Conservation (phyloP, 2,888 invertebrate genomes). For the Serrognathus titanus region DNA sequence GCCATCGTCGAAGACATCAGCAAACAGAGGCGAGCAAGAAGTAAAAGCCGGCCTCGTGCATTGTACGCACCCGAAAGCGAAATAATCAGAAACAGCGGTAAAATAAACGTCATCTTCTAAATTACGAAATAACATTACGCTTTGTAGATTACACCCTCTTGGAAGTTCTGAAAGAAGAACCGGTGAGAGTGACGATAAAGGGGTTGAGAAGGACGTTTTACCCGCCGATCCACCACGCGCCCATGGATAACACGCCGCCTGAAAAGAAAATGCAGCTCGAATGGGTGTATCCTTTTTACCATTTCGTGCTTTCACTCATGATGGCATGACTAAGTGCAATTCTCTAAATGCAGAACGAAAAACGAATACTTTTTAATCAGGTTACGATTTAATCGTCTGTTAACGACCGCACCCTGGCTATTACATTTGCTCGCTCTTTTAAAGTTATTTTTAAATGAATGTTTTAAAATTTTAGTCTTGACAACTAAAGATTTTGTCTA, state of each 20-base stretch:
- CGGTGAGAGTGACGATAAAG: conserved; percentile 76
- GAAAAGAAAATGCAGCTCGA: conserved; percentile 84
- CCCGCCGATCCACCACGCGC: conserved; percentile 81
- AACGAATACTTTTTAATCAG: conserved; percentile 17
- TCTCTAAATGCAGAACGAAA: conserved; percentile 5
- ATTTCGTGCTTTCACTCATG: background rate
- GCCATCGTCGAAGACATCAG: conserved; percentile 54
- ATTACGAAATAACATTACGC: background rate
- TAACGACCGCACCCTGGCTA: conserved; percentile 17
- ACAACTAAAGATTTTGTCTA: no score
- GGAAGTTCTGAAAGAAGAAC: conserved; percentile 83
- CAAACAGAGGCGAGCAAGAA: conserved; percentile 65
- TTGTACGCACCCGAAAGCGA: conserved; percentile 80
- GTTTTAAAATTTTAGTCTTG: no score
- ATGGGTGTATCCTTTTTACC: conserved; percentile 79
- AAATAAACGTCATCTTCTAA: conserved; percentile 20
- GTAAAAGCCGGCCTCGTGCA: conserved; percentile 82
- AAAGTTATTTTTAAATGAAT: background rate
- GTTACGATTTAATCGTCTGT: conserved; percentile 17
- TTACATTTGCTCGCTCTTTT: conserved; percentile 1
- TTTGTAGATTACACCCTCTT: conserved; percentile 74
- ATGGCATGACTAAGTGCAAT: conserved; percentile 22
- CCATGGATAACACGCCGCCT: conserved; percentile 81
- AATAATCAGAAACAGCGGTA: conserved; percentile 72
- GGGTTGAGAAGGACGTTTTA: conserved; percentile 82